Base-by-base conservation (phyloP, 1,140 invertebrate species). In the Eueides isabella region DNA sequence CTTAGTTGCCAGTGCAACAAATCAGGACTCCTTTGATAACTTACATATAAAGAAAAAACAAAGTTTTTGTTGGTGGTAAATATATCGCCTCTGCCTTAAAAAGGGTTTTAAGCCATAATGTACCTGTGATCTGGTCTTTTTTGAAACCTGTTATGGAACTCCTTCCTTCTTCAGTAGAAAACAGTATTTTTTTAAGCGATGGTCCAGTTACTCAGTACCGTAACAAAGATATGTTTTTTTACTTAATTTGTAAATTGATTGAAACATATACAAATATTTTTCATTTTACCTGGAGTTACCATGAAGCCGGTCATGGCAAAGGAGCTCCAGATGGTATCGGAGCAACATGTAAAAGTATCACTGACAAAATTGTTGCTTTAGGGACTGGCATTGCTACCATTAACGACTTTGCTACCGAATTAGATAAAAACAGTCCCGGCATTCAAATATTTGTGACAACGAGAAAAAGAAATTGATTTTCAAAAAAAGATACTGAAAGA, bases 301-400 rank as follows among this genome's bases (percentile, higher is more conserved):
- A 68, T 11, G 90, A 93, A 76, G 79, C 81, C 28, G 89, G 90
- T 0, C 93, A 93, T 77, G 90, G 90, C 6, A 94, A 94, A 78
- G 92, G 91, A 2, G 87, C 87, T 7, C 86, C 89, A 5, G 87
- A 94, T 86, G 90, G 90, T 5, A 75, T 94, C 48, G 93, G 93
- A 33, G 91, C 88, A 7, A 76, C 79, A 2, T 79, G 92, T 30
- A 94, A 94, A 76, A 86, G 85, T 78, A 85, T 83, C 2, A 84
- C 85, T 12, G 78, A 87, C 78, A 2, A 14, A 14, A 41, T 72
- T 16, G 71, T 72, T 2, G 44, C 28, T 55, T 19, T 5, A 23
- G 63, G 48, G 19, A 7, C 28, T 33, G 55, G 14, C 14, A 12
- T 48, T 14, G 14, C 41, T 48, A 48, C 4, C 41, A 2, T 48